These are phyloP conservation scores for Musca vetustissima DNA, from an alignment of 1,140 invertebrate species.

Conservation along the genomic window DNA sequence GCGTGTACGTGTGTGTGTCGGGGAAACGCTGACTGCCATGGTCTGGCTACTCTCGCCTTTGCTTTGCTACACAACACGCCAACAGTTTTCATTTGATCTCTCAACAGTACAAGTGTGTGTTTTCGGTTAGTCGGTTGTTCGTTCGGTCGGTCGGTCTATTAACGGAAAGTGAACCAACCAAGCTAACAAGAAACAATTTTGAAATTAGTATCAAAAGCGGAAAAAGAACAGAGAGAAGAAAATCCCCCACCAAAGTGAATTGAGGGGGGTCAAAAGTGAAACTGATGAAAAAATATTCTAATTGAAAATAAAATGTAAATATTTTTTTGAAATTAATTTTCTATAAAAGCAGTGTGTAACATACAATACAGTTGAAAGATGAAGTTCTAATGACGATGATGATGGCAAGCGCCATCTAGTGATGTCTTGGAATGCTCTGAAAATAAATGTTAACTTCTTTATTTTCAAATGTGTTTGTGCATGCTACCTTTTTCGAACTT, in stretches of 20 bases:
- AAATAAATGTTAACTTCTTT: too few relatives aligned
- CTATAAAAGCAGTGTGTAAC: too few relatives aligned
- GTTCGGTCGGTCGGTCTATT: background rate
- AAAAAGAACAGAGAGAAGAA: background rate
- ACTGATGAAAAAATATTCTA: too few relatives aligned
- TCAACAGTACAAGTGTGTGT: conserved; percentile 26
- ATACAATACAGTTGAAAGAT: too few relatives aligned
- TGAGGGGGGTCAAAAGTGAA: too few relatives aligned
- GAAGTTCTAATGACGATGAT: too few relatives aligned
- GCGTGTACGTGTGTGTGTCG: background rate
- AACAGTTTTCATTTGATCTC: conserved; percentile 30
- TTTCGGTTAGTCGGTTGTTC: background rate
- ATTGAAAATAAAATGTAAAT: too few relatives aligned
- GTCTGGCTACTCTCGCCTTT: conserved; percentile 8
- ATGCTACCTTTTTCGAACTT: too few relatives aligned
- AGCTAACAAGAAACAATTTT: background rate
- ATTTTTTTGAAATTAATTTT: too few relatives aligned
- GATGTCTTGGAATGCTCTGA: too few relatives aligned
- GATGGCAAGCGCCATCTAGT: too few relatives aligned
- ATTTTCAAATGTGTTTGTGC: too few relatives aligned
- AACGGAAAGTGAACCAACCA: conserved; percentile 3
- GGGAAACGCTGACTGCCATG: background rate
- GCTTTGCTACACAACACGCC: conserved; percentile 13
- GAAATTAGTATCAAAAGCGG: conserved; percentile 15
- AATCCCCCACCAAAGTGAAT: background rate